Evolutionary conservation across 64 coral and sea anemone species (phyloP).

Genomic region (Dendrophyllia cribrosa): DNA sequence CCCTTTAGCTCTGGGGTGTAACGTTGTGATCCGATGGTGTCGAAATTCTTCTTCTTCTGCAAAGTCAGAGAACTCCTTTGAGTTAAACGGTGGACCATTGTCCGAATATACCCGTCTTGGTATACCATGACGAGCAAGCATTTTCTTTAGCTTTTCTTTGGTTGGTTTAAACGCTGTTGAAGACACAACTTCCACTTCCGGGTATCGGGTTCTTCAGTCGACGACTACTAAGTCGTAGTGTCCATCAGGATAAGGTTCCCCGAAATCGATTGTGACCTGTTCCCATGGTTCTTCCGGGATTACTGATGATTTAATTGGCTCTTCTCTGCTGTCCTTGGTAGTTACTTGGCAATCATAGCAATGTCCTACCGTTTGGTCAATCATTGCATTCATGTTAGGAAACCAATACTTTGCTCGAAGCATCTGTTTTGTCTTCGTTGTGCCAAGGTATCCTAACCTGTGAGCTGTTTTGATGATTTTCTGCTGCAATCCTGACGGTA

Average conservation of each 20-base stretch:
- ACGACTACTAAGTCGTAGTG: conserved; percentile 49
- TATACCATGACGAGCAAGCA: conserved; percentile 35
- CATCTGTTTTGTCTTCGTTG: conserved; percentile 32
- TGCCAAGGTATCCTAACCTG: conserved; percentile 34
- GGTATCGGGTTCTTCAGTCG: conserved; percentile 43
- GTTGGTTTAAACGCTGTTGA: neutral
- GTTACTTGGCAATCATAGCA: conserved; percentile 59
- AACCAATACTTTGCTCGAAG: conserved; percentile 41
- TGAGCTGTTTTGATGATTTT: conserved; percentile 49
- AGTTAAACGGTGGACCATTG: neutral
- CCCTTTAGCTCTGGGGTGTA: conserved; percentile 34
- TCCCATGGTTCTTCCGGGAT: conserved; percentile 55
- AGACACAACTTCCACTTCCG: conserved; percentile 8
- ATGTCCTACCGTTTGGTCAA: conserved; percentile 12
- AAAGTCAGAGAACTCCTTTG: neutral
- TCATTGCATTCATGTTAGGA: conserved; percentile 39
- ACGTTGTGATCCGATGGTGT: conserved; percentile 36
- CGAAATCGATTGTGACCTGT: conserved; percentile 25
- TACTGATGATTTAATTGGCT: conserved; percentile 45
- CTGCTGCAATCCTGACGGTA: conserved; percentile 20
- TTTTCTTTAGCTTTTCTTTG: conserved; percentile 9
- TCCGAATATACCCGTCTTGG: neutral
- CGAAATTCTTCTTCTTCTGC: conserved; percentile 43
- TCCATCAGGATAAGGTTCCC: conserved; percentile 66
- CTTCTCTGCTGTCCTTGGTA: conserved; percentile 19